Base-by-base conservation (phyloP, 2,888 invertebrate species). In the Aphrophora alni region DNA sequence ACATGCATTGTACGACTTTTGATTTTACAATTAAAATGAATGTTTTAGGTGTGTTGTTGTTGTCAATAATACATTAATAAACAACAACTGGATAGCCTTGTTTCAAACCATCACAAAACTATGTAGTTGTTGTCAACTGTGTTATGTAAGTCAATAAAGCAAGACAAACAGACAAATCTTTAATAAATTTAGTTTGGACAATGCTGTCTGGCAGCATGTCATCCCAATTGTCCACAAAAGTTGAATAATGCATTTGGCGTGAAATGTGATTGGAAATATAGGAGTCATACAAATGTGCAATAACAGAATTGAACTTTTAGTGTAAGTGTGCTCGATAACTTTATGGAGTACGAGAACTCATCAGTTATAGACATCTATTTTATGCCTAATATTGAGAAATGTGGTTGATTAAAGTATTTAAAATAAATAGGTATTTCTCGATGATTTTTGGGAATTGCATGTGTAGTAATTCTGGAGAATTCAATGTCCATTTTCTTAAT, bases 1-100 rank as follows among this genome's bases (percentile, higher is more conserved):
- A 77, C 1, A 77, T 70, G 21, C 33, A 24, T 69, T 80, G 80
- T 38, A 76, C 27, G 17, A 80, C 28, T 21, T 38, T 12, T 0
- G 71, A 21, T 77, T 80, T 80, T 17, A 76, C 68, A 4, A 59
- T 21, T 8, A 80, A 38, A 33, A 33, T 33, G 3, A 5, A 8
- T 8, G 33, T 33, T 33, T 33, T 33, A 33, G 8, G 5, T 33
- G 3, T 5, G 33, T 33, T 33, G 33, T 33, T 33, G 33, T 5
- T 3, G 33, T 33, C 8, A 33, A 8, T 33, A 8, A 8, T 8
- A 33, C 33, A 33, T 33, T 5, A 8, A 33, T 33, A 33, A n/a
- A 33, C 5, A 33, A 33, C 8, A 33, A 8, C 33, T 33, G 33
- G 5, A 33, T 33, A 33, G 33, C 33, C 33, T 33, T 33, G 33